Evolutionary conservation across 2,113 vertebrate genomes (phyloP), one percentile per base, ranked within the genome.

Genomic region (Euleptes europaea): DNA sequence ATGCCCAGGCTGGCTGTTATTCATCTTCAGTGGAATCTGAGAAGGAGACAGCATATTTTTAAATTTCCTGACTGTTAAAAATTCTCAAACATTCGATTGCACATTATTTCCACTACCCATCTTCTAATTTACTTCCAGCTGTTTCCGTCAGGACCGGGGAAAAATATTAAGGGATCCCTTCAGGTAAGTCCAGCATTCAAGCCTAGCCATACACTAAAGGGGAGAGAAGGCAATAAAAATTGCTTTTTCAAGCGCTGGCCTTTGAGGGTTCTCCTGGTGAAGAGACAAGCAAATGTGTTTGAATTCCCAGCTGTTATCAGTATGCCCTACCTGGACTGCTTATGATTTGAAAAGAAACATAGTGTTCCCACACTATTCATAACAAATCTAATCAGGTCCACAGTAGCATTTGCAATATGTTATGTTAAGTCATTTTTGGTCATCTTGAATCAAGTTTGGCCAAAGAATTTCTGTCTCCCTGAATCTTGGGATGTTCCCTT

Each of bases 11-110:
- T 88, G 26, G 28, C 12, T 87, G 44, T 78, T 44, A 1, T 90
- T 89, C n/a, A 60, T 63, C 54, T 88, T 84, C 5, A 23, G 35
- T 78, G 31, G 40, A 49, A 75, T 75, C 60, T 75, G 57, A 83
- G 14, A 83, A 26, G 57, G 33, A 63, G 70, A 35, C 10, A 21
- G 13, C 28, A 47, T 63, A 65, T 71, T 83, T 74, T 33, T 23
- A 57, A 4, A 42, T 73, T 83, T 66, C 44, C 44, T 38, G 44
- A 44, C 44, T 28, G 31, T 67, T 33, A 47, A 2, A 26, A 19
- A 76, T 76, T 51, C 63, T 38, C 35, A 65, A 17, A 23, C 72
- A 76, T 51, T 67, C 3, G 4, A 76, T 35, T 35, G 57, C 31
- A 65, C 57, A 6, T 65, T 73, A 83, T 28, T 76, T 51, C n/a